Evolutionary conservation across 30 jellyfish, hydroid and myxozoan species (phyloP), one percentile per base, ranked within the genome.

Genomic region (Chrysaora quinquecirrha): DNA sequence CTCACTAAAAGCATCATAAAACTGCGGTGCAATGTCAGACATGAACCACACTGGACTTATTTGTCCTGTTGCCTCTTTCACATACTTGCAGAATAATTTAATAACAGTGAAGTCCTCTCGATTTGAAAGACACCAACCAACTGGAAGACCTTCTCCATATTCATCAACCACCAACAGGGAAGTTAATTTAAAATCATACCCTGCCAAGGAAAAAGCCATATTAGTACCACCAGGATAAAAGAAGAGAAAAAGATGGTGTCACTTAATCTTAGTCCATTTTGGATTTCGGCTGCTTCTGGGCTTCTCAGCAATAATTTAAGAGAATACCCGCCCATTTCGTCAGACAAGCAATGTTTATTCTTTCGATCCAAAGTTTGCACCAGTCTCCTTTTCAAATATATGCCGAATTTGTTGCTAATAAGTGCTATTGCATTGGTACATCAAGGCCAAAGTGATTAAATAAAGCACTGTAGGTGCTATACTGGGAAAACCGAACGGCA

Each of bases 1-100:
- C 24, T 22, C 56, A 24, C 89, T n/a, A 30, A 84, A 84, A 58
- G 95, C 72, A n/a, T 80, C 90, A 49, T 33, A 80, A 65, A 80
- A 71, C 48, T 64, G 90, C 1, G 95, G 83, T 7, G 95, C 95
- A 3, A 72, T 27, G 3, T 84, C 95, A 18, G 61, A 43, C 95
- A 74, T 84, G 58, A 84, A 48, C 96, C 90, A 76, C 50, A 33
- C 35, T 30, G 89, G 89, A 14, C 68, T 38, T 60, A 83, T 32
- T 33, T 22, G 9, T 67, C 89, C 94, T 29, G 80, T 14, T 29
- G 73, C 54, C 31, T 20, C 72, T 61, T 35, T 71, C 58, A 83
- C 27, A 28, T 50, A 23, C 29, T 54, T 25, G 49, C 49, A 83
- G 73, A 83, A 83, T 14, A 54, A 3, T 54, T 50, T 50, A 22